Base-by-base conservation (phyloP, 2,888 invertebrate genomes). In the Lasius fuliginosus region DNA sequence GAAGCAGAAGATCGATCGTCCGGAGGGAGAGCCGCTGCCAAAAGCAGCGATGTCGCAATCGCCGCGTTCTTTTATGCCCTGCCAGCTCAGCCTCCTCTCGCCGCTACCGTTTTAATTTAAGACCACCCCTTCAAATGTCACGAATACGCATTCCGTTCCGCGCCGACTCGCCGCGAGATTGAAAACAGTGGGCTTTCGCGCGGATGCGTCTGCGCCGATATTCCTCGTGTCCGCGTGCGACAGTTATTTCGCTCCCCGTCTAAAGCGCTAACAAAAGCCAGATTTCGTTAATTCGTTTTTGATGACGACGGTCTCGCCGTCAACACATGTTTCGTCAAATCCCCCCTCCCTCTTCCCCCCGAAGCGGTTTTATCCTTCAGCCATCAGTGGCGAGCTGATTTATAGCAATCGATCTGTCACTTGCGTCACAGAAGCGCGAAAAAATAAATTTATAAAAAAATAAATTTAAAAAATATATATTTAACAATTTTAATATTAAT, bases 61-160 rank as follows among this genome's bases (percentile, higher is more conserved):
- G 90, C 64, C 84, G 91, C 91, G 90, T 92, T 92, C 92, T 90
- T 92, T 90, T 85, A 86, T 62, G 85, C 85, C 85, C 89, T 91
- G 92, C 91, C 92, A 93, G 88, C 92, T 90, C 86, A 82, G 88
- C 89, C 49, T 83, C 49, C 83, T 83, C 79, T 53, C 49, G 49
- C 6, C 84, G 84, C 88, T 84, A 86, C 90, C 86, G 93, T 93
- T 94, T 94, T 94, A 94, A 94, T 93, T 94, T 94, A 94, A 94
- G 94, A 93, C 71, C 92, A 91, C 93, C 92, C 93, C 88, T 92
- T 91, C 94, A 94, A 94, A 94, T 94, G 94, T 94, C 94, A 93
- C 92, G 92, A 92, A 92, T 92, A 91, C 93, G 89, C 93, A 93
- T 93, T 93, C 93, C 92, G 89, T 90, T 90, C 86, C 89, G 90